A percentile compares a stretch with the other conserved stretches of the same genome.
Conservation (phyloP, 2,888 invertebrate genomes). For the Chalcis sispes region DNA sequence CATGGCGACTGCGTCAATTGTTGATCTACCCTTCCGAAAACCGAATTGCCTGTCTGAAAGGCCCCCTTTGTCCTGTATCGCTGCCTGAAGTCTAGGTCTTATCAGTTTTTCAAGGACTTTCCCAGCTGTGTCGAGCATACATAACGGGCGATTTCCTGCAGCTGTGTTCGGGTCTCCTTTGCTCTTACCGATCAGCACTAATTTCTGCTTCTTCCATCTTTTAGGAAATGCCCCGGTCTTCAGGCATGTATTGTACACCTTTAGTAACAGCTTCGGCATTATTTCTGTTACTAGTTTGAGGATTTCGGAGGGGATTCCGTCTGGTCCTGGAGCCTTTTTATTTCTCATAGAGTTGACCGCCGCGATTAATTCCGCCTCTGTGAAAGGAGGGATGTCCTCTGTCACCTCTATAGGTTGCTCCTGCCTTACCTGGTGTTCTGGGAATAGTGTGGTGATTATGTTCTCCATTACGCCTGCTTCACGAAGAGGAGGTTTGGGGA, state of each 20-base stretch:
- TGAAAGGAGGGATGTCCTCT: neutral
- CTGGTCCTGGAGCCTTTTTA: conserved; percentile 10
- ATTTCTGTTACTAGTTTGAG: neutral
- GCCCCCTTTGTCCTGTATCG: neutral
- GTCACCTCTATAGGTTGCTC: neutral
- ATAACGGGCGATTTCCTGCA: too few species aligned
- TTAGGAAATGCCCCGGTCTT: neutral
- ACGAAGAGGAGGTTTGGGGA: neutral
- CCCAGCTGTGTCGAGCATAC: too few species aligned
- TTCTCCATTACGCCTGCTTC: too few species aligned
- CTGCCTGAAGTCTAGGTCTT: neutral
- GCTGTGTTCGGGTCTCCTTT: neutral
- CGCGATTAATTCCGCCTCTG: neutral
- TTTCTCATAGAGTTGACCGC: conserved; percentile 1
- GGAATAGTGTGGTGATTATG: too few species aligned
- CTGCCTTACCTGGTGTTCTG: neutral
- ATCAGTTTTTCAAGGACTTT: too few species aligned
- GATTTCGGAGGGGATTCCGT: conserved; percentile 4
- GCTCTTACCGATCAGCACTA: neutral
- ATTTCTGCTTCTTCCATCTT: neutral
- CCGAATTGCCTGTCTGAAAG: neutral
- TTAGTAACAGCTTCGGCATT: neutral
- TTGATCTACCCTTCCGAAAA: neutral
- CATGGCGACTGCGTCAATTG: neutral
- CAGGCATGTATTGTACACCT: neutral